phyloP scores from a whole-genome alignment of 1,140 invertebrate genomes.

The Ridgeia piscesae region DNA sequence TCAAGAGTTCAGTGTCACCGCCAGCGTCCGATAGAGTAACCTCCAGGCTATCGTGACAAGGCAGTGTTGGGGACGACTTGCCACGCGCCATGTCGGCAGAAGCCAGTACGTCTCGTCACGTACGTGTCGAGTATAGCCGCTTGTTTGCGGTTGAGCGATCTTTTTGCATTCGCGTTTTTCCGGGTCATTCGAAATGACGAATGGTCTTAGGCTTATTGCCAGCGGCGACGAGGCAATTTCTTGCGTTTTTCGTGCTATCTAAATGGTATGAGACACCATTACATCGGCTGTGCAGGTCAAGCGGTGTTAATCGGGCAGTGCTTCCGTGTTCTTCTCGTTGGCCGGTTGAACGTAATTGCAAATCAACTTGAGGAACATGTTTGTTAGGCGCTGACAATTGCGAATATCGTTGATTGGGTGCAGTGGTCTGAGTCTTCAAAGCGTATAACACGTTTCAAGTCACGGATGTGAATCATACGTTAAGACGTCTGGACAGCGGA shows the following conservation, averaged over 20 bases:
- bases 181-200: not conserved
- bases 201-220: not conserved
- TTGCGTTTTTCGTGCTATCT: not conserved
- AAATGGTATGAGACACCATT: not conserved
- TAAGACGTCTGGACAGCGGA: not conserved
- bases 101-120: not conserved
- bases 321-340: not conserved
- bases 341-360: not conserved
- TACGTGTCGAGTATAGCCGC: not conserved
- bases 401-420: not conserved
- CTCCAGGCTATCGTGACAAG: not conserved
- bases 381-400: not conserved
- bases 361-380: not conserved
- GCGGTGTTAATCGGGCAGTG: not conserved
- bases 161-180: not conserved
- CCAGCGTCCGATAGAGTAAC: not conserved
- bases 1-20: not conserved
- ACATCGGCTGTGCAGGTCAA: not conserved
- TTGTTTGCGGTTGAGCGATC: not conserved
- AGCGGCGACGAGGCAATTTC: not conserved
- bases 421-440: not conserved
- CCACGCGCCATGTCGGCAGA: not conserved
- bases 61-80: not conserved
- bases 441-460: not conserved
- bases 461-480: not conserved